Evolutionary conservation across 2,113 vertebrate species (phyloP).

Genomic region (Carollia perspicillata): DNA sequence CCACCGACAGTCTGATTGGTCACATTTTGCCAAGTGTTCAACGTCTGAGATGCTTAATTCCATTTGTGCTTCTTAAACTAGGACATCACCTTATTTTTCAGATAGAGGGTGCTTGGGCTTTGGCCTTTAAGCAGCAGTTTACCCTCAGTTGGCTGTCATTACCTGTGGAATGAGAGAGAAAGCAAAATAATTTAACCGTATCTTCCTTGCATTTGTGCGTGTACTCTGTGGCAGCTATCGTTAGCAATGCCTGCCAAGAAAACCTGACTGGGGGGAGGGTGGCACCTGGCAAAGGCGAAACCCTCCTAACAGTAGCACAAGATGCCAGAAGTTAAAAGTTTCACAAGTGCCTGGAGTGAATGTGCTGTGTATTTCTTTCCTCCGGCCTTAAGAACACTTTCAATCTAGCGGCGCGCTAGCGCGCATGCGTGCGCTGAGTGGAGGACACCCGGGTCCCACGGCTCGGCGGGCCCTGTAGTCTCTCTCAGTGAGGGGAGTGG

Average conservation of each 20-base stretch:
- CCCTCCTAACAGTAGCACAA: conserved; percentile 31
- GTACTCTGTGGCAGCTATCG: conserved; percentile 4
- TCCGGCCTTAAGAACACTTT: conserved; percentile 56
- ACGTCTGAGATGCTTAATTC: background rate
- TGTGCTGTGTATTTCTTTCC: conserved; percentile 20
- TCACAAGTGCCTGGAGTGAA: background rate
- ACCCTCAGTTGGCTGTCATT: conserved; percentile 9
- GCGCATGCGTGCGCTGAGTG: conserved; percentile 67
- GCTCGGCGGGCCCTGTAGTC: conserved; percentile 22
- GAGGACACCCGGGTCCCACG: conserved; percentile 64
- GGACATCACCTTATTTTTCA: background rate
- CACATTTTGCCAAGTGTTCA: background rate
- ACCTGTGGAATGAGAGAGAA: conserved; percentile 1
- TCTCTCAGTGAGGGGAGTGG: conserved; percentile 38
- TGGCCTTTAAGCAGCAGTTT: conserved; percentile 16
- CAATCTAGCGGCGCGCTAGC: conserved; percentile 22
- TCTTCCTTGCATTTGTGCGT: conserved; percentile 27
- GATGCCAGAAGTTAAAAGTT: conserved; percentile 53
- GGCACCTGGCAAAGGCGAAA: conserved; percentile 17
- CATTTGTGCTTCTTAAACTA: background rate
- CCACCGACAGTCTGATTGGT: background rate
- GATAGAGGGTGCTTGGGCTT: background rate
- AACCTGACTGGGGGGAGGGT: conserved; percentile 17
- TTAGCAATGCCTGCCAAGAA: conserved; percentile 36
- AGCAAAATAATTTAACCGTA: background rate